Base-by-base conservation (phyloP, 92 coral and sea anemone species). In the Galaxea fascicularis region DNA sequence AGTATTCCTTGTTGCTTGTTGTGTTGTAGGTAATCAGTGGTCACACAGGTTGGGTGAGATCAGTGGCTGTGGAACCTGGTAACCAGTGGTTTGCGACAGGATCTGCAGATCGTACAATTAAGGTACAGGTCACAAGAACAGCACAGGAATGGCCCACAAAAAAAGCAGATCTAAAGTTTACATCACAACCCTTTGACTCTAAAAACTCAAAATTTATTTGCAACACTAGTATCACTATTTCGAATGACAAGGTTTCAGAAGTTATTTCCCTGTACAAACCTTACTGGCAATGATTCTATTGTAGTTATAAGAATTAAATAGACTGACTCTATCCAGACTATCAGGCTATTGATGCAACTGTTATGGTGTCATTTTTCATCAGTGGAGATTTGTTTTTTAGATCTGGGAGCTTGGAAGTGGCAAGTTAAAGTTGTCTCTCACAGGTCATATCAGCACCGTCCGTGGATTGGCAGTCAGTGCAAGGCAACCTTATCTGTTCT, bases 71-170 rank as follows among this genome's bases (percentile, higher is more conserved):
- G 45, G 99, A 97, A 86, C 99, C 99, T 81, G 99, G 95, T 8
- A 97, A 97, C 90, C 94, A 94, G 82, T 97, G 99, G 99, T 97
- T 97, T 93, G 99, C 97, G 1, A 89, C 98, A 87, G 99, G 99
- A 22, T 97, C 99, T 22, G 99, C 98, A 17, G 99, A 97, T 74
- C 91, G 99, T 74, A 97, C 99, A 28, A 97, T 97, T 26, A 97
- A 97, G 96, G 99, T 95, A 88, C 57, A 41, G 53, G 6, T 39
- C 16, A n/a, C 4, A 8, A 31, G 22, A 21, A 24, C 28, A 21
- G 29, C 12, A 60, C 29, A 60, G 66, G 15, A 46, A 54, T 54
- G 18, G 17, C 4, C 16, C 65, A 59, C 26, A 7, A 59, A 59
- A n/a, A n/a, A n/a, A n/a, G n/a, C n/a, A n/a, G n/a, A n/a, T n/a